Percentiles rank a stretch among this genome's conserved stretches.
These are phyloP conservation scores for Dendronephthya gigantea DNA, from an alignment of 64 coral and sea anemone genomes.

Conservation along the genomic window DNA sequence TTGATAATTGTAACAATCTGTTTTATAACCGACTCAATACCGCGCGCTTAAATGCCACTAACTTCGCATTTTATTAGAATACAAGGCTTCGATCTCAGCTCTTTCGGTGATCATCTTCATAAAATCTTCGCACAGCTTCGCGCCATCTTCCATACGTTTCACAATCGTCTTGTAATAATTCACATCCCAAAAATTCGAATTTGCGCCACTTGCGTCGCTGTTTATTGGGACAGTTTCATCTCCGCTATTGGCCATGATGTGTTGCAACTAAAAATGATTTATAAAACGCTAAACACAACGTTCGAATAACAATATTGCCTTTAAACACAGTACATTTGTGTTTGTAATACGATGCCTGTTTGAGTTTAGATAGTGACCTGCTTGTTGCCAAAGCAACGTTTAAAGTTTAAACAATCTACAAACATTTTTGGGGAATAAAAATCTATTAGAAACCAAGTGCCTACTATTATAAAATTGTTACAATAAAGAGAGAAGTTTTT, in stretches of 20 bases:
- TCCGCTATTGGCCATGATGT: background rate
- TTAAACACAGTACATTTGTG: background rate
- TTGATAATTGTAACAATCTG: background rate
- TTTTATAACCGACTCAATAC: background rate
- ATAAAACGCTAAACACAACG: background rate
- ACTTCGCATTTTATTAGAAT: constrained; percentile 69
- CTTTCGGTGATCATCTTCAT: constrained; percentile 61
- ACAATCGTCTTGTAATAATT: constrained; percentile 74
- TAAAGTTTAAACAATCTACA: background rate
- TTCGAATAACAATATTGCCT: background rate
- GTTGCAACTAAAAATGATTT: background rate
- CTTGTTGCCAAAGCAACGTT: background rate
- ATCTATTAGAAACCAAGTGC: background rate
- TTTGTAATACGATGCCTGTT: background rate
- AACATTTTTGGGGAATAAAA: background rate
- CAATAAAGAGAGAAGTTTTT: too few species aligned
- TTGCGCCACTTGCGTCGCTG: background rate
- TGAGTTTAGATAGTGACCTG: background rate
- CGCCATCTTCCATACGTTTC: constrained; percentile 80
- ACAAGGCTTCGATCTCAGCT: constrained; percentile 70
- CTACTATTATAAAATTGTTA: too few species aligned
- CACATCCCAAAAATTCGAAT: constrained; percentile 75
- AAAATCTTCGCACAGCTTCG: constrained; percentile 78
- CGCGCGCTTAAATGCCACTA: background rate
- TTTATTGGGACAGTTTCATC: background rate